Percentiles rank a stretch among this genome's conserved stretches.
Conservation (phyloP, 2,888 invertebrate species). For the Zhuqinia jingwanae region DNA sequence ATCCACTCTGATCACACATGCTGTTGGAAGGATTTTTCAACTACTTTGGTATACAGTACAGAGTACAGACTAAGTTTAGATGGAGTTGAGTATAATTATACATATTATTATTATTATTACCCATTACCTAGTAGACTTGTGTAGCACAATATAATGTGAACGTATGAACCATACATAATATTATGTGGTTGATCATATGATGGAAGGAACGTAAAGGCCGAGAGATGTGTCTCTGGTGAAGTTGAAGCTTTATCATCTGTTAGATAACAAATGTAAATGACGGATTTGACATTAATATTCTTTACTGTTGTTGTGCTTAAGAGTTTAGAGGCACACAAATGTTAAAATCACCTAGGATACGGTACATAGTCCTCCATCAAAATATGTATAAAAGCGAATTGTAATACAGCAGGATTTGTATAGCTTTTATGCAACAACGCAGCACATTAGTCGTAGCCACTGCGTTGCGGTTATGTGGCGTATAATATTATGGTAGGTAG, state of each 20-base stretch:
- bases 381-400: too few species aligned
- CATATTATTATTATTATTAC: too few species aligned
- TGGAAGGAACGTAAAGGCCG: neutral
- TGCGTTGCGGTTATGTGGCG: too few species aligned
- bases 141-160: neutral
- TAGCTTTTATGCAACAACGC: too few species aligned
- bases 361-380: too few species aligned
- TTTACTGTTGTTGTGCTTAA: slow-evolving; percentile 50
- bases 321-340: too few species aligned
- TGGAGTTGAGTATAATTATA: too few species aligned
- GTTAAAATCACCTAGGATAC: too few species aligned
- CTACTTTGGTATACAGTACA: neutral
- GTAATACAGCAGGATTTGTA: too few species aligned
- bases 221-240: slow-evolving; percentile 32
- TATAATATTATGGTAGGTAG: too few species aligned
- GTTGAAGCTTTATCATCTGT: slow-evolving; percentile 25
- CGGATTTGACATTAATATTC: slow-evolving; percentile 53
- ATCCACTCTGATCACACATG: neutral
- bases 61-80: neutral
- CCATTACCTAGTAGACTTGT: too few species aligned
- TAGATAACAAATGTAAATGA: slow-evolving; percentile 63
- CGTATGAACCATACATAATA: neutral
- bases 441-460: too few species aligned
- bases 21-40: neutral
- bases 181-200: neutral